Evolutionary conservation across 1,140 invertebrate genomes (phyloP), one percentile per base, ranked within the genome.

Genomic region (Megathymus violae): DNA sequence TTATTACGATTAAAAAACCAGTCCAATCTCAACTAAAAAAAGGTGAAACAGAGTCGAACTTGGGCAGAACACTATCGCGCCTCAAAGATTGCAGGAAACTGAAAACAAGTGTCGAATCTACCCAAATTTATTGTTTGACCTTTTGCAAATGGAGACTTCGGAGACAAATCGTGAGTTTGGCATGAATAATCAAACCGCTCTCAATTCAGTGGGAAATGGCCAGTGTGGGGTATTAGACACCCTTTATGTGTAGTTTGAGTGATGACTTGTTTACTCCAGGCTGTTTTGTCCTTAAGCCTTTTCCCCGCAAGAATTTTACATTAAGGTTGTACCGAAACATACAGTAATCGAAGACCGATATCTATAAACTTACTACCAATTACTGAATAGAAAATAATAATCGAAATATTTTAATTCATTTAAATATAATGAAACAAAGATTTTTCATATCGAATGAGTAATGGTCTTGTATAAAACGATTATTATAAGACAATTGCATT

Each of bases 141-240:
- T 68, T 68, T 64, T 31, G 50, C 27, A 62, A 54, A 61, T 69
- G 62, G 62, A 69, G 48, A 41, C 36, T 44, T 60, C 22, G 34
- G 48, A 64, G 67, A 68, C 56, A 64, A 68, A 64, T 68, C 40
- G 60, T 4, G 48, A 68, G 52, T 62, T 67, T 48, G 46, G 52
- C 27, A 22, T 25, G 15, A 62, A 67, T 60, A 34, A 67, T 68
- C 66, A 48, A 58, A 60, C 61, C 41, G 36, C 27, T 60, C 41
- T 58, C 46, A 36, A 61, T 60, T 59, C 27, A 10, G 46, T 43
- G 27, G 54, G 51, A 65, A 65, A 34, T 14, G 63, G 54, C 46
- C 54, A 58, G 54, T 46, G 11, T 17, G 25, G 34, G 13, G 38
- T 34, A 40, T 63, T 54, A 56, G 51, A 22, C 15, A 11, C 22